phyloP scores from a whole-genome alignment of 2,888 invertebrate species.

The Litoditis marina region DNA sequence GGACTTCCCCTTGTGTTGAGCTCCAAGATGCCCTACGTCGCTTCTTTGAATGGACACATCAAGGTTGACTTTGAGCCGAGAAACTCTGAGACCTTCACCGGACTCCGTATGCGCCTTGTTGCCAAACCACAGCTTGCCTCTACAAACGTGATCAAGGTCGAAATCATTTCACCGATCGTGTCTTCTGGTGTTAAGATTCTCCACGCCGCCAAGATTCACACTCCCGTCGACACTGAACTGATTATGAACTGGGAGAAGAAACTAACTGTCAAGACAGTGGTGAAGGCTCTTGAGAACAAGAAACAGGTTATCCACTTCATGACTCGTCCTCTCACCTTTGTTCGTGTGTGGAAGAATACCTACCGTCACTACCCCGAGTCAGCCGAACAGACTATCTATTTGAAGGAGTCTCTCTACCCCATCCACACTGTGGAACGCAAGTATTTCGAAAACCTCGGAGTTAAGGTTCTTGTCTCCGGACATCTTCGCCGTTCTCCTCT shows the following conservation, averaged over 20 bases:
- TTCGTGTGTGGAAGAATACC: slow-evolving; percentile 29
- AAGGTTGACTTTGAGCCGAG: slow-evolving; percentile 39
- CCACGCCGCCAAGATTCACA: slow-evolving; percentile 34
- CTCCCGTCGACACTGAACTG: slow-evolving; percentile 31
- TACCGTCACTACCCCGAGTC: slow-evolving; percentile 39
- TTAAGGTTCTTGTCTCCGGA: slow-evolving; percentile 22
- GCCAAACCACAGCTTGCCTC: slow-evolving; percentile 38
- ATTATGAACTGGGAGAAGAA: slow-evolving; percentile 33
- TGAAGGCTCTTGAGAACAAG: slow-evolving; percentile 30
- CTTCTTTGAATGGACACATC: slow-evolving; percentile 31
- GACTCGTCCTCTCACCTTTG: slow-evolving; percentile 47
- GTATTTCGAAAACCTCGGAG: slow-evolving; percentile 21
- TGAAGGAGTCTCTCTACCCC: slow-evolving; percentile 17
- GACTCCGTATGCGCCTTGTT: slow-evolving; percentile 31
- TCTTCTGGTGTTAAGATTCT: slow-evolving; percentile 48
- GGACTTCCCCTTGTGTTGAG: slow-evolving; percentile 46
- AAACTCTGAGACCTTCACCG: slow-evolving; percentile 32
- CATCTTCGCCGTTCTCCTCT: slow-evolving; percentile 23
- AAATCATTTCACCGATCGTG: slow-evolving; percentile 39
- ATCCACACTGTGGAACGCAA: slow-evolving; percentile 17
- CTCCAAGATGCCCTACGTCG: slow-evolving; percentile 43
- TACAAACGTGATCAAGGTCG: slow-evolving; percentile 39
- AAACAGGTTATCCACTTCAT: slow-evolving; percentile 34
- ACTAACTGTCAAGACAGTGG: slow-evolving; percentile 21
- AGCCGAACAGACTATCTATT: slow-evolving; percentile 22